A percentile compares a stretch with the other conserved stretches of the same genome.
Evolutionary conservation across 2,113 vertebrate species (phyloP).

Genomic region (Reinhardtius hippoglossoides): DNA sequence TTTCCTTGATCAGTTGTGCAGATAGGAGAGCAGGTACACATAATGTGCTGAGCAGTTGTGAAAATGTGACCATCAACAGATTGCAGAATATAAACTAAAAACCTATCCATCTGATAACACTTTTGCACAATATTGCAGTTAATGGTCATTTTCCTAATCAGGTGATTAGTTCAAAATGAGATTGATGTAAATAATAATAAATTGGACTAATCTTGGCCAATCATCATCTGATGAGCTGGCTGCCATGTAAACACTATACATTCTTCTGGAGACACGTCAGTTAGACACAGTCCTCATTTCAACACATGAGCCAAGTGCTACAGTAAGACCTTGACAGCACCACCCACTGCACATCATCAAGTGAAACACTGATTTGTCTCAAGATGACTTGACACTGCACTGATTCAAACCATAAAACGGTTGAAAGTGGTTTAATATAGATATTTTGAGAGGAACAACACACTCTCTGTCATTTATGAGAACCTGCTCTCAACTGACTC

Average conservation of each 20-base stretch:
- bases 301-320: neutral
- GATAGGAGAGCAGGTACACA: neutral
- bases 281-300: neutral
- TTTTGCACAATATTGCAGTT: neutral
- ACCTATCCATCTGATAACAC: neutral
- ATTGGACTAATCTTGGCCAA: slow-evolving; percentile 2
- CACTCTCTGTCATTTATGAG: neutral
- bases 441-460: neutral
- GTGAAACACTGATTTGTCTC: slow-evolving; percentile 16
- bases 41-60: neutral
- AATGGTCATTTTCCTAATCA: neutral
- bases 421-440: neutral
- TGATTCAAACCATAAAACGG: slow-evolving; percentile 21
- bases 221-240: slow-evolving; percentile 15
- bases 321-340: neutral
- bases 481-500: neutral
- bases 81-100: slow-evolving; percentile 5
- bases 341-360: neutral
- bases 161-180: slow-evolving; percentile 7
- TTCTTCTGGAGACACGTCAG: slow-evolving; percentile 22
- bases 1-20: neutral
- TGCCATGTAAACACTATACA: slow-evolving; percentile 15
- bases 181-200: slow-evolving; percentile 4
- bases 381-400: slow-evolving; percentile 14
- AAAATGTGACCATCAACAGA: slow-evolving; percentile 8